Evolutionary conservation across 2,888 invertebrate genomes (phyloP), one percentile per base, ranked within the genome.

Genomic region (Brachyptera risi): DNA sequence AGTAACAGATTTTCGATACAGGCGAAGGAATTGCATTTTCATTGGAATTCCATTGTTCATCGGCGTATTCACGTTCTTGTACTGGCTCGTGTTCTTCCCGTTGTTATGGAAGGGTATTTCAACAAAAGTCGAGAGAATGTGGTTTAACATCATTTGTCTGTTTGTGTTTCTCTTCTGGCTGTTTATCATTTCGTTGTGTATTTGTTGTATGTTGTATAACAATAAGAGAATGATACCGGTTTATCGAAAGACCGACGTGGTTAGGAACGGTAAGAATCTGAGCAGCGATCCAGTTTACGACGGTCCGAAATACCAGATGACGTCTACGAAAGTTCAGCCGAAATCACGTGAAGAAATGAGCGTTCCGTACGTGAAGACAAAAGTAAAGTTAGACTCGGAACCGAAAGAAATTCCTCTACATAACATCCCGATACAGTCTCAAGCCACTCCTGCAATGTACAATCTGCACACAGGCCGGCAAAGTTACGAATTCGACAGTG

Each of bases 21-120:
- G n/a, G n/a, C n/a, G n/a, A n/a, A n/a, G n/a, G n/a, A n/a, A n/a
- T n/a, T n/a, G n/a, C n/a, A n/a, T n/a, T n/a, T n/a, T 49, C n/a
- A 17, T 59, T 11, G 58, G 54, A 13, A 35, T 63, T 19, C 65
- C 62, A 21, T 37, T 63, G 19, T 31, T 60, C 9, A 58, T 61
- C 42, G 60, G 62, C 1, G 15, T 65, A 7, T 67, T 66, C 57
- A 66, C 65, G 11, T 59, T 64, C 19, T 26, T 63, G n/a, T 67
- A 65, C 59, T 67, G 67, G 67, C 65, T 67, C 54, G 35, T 67
- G 17, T 42, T 67, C 35, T 60, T 66, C 38, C 67, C 67, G n/a
- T 26, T 64, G 19, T 24, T 66, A 7, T 65, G 66, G 66, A 21
- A 51, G 24, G 50, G 15, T n/a, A 2, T 51, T 7, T 40, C 57